A percentile compares a stretch with the other conserved stretches of the same genome.
Evolutionary conservation across 1,140 invertebrate genomes (phyloP).

Genomic region (Orius laevigatus): DNA sequence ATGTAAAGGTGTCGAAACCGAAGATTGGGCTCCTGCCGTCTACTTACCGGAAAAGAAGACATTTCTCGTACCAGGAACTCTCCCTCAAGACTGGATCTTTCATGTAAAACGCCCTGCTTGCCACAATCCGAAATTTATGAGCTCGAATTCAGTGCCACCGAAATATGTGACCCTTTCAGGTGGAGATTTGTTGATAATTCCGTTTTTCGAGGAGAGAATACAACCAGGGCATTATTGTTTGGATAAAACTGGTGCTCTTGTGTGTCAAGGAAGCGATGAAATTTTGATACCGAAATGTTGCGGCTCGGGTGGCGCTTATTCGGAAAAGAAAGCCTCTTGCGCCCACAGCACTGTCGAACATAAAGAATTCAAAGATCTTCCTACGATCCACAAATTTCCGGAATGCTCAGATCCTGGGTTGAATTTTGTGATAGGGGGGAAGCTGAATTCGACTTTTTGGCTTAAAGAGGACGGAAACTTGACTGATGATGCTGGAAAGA

Average conservation of each 20-base stretch:
- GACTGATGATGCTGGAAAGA: slow-evolving; percentile 24
- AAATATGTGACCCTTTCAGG: slow-evolving; percentile 32
- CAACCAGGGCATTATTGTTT: slow-evolving; percentile 36
- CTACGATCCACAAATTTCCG: slow-evolving; percentile 31
- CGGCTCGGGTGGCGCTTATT: slow-evolving; percentile 36
- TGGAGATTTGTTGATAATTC: slow-evolving; percentile 32
- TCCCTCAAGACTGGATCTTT: slow-evolving; percentile 33
- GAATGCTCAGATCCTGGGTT: slow-evolving; percentile 25
- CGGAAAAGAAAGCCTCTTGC: slow-evolving; percentile 32
- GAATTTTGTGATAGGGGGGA: slow-evolving; percentile 29
- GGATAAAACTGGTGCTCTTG: slow-evolving; percentile 36
- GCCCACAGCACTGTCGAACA: slow-evolving; percentile 24
- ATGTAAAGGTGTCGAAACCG: slow-evolving; percentile 13
- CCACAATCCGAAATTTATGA: slow-evolving; percentile 2
- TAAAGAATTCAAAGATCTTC: slow-evolving; percentile 10
- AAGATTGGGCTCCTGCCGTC: slow-evolving; percentile 31
- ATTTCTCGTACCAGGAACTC: slow-evolving; percentile 23
- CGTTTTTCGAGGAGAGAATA: not conserved
- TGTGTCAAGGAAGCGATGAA: slow-evolving; percentile 31
- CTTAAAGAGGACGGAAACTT: slow-evolving; percentile 32
- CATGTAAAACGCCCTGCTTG: slow-evolving; percentile 28
- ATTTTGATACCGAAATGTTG: slow-evolving; percentile 38
- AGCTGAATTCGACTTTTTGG: slow-evolving; percentile 26
- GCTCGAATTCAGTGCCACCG: slow-evolving; percentile 17
- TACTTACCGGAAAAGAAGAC: slow-evolving; percentile 29